Evolutionary conservation across 2,797 vertebrate genomes (phyloP).

Genomic region (Gymnoscopelus microlampas): DNA sequence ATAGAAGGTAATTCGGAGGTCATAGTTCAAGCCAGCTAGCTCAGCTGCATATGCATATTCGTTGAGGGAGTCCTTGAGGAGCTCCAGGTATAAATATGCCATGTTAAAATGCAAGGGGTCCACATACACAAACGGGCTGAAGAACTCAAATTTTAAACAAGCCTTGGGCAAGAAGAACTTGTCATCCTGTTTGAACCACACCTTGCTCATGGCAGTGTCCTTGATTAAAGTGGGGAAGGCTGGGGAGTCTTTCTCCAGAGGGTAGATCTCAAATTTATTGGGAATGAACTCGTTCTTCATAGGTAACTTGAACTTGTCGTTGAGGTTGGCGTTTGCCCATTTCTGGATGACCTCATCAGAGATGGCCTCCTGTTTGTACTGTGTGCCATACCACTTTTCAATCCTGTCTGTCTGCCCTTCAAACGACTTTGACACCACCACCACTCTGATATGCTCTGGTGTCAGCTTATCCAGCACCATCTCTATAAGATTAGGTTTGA

Average conservation of each 20-base stretch:
- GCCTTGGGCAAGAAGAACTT: constrained; percentile 99
- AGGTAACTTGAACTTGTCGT: constrained; percentile 96
- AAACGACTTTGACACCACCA: constrained; percentile 96
- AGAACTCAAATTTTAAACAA: constrained; percentile 99
- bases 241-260: constrained; percentile 92
- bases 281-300: constrained; percentile 99
- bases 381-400: constrained; percentile 97
- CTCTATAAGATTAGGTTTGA: constrained; percentile 95
- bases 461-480: constrained; percentile 97
- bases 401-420: constrained; percentile 93
- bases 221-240: constrained; percentile 92
- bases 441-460: constrained; percentile 95
- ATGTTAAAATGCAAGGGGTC: constrained; percentile 99
- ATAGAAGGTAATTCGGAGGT: constrained; percentile 99
- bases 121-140: constrained; percentile 99
- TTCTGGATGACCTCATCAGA: constrained; percentile 91
- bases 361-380: constrained; percentile 95
- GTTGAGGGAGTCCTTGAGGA: constrained; percentile 99
- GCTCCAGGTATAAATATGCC: constrained; percentile 99
- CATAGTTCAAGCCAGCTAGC: constrained; percentile 99
- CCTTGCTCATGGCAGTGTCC: constrained; percentile 98
- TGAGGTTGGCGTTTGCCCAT: constrained; percentile 94
- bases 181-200: constrained; percentile 99
- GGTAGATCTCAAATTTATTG: constrained; percentile 95
- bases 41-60: constrained; percentile 99